A percentile compares a stretch with the other conserved stretches of the same genome.
Conservation (phyloP, 2,797 vertebrate species). For the Orientallactaga sibirica region DNA sequence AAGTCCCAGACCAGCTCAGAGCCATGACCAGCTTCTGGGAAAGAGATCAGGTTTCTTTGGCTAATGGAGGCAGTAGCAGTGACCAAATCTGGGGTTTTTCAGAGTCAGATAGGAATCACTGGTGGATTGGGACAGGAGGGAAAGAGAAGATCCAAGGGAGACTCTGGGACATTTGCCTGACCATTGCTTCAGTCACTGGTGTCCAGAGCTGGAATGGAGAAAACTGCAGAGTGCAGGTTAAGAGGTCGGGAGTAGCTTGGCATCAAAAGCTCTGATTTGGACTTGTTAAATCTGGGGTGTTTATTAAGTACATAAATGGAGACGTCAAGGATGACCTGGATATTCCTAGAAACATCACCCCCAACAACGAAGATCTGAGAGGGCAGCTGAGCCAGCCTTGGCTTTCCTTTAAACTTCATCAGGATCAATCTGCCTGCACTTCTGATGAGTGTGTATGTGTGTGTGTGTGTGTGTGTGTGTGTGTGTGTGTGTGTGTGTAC, state of each 20-base stretch:
- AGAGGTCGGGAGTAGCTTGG: background rate
- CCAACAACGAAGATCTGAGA: background rate
- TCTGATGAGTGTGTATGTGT: background rate
- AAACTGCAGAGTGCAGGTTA: background rate
- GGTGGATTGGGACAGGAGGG: background rate
- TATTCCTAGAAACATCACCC: background rate
- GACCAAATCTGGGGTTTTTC: background rate
- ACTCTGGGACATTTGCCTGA: background rate
- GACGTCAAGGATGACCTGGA: background rate
- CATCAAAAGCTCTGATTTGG: no score
- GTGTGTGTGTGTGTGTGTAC: rapidly evolving
- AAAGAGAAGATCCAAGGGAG: background rate
- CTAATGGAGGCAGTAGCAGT: background rate
- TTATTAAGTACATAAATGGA: background rate
- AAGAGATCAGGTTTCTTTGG: no score
- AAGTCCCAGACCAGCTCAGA: background rate
- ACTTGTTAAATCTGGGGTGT: background rate
- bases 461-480: rapidly evolving
- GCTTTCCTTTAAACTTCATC: background rate
- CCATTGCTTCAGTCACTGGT: background rate
- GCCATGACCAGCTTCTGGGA: background rate
- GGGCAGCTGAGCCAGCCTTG: background rate
- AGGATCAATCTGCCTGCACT: background rate
- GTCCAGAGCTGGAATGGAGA: background rate
- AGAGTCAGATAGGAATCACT: background rate